Conservation (phyloP, 2,888 invertebrate species). For the Drosophila atroscutellata region DNA sequence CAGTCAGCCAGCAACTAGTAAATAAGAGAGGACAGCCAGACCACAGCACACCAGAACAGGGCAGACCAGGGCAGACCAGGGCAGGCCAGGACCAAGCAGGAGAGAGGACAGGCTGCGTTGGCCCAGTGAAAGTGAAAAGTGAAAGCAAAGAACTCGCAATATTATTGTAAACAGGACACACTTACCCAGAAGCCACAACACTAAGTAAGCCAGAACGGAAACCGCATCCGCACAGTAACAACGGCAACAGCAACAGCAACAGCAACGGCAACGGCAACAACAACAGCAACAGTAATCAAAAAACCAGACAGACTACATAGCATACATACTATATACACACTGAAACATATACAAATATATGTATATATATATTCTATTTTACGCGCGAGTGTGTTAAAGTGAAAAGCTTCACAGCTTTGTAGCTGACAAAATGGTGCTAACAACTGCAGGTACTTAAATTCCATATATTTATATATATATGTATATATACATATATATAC, state of each 20-base stretch:
- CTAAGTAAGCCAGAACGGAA: slow-evolving; percentile 26
- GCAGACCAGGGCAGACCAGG: slow-evolving; percentile 1
- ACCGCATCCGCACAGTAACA: slow-evolving; percentile 29
- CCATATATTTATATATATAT: background rate
- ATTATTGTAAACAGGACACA: slow-evolving; percentile 36
- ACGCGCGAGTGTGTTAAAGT: slow-evolving; percentile 62
- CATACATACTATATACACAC: slow-evolving; percentile 27
- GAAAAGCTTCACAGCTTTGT: slow-evolving; percentile 51
- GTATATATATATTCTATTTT: slow-evolving; percentile 23
- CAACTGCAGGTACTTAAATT: slow-evolving; percentile 67
- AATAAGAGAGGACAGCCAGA: slow-evolving; percentile 38
- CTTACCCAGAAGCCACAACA: slow-evolving; percentile 17
- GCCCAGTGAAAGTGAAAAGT: slow-evolving; percentile 48
- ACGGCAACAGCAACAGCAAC: background rate
- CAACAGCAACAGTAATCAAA: background rate
- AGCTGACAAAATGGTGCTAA: slow-evolving; percentile 75
- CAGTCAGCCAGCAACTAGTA: slow-evolving; percentile 69
- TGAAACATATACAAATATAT: slow-evolving; percentile 1
- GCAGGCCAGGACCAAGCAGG: background rate
- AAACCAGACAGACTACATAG: slow-evolving; percentile 39
- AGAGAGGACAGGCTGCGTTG: slow-evolving; percentile 2
- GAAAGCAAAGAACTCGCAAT: slow-evolving; percentile 11
- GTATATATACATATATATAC: background rate
- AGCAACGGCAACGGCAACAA: background rate
- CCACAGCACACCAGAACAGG: background rate